These are phyloP conservation scores for Cheilosia impressa DNA, from an alignment of 2,888 invertebrate genomes.

Conservation along the genomic window DNA sequence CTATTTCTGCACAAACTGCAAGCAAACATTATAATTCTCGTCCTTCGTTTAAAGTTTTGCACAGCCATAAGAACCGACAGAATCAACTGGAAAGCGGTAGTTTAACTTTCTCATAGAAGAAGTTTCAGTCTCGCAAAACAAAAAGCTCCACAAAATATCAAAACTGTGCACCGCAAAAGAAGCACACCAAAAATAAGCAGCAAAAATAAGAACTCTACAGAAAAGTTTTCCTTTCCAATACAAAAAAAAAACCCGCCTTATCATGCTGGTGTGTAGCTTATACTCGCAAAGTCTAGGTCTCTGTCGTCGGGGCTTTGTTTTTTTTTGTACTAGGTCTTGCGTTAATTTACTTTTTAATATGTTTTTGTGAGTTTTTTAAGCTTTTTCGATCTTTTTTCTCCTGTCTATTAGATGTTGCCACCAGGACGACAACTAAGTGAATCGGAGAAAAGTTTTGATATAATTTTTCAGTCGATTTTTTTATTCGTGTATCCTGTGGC, in stretches of 20 bases:
- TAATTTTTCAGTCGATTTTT: slow-evolving; percentile 59
- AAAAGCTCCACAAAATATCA: slow-evolving; percentile 39
- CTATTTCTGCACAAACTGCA: background rate
- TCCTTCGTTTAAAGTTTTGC: background rate
- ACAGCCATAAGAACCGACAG: slow-evolving; percentile 13
- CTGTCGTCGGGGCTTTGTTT: slow-evolving; percentile 11
- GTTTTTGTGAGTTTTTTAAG: slow-evolving; percentile 67
- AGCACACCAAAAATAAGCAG: slow-evolving; percentile 4
- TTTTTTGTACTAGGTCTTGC: slow-evolving; percentile 27
- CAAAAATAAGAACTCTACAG: slow-evolving; percentile 5
- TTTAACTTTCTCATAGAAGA: slow-evolving; percentile 47
- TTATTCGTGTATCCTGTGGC: slow-evolving; percentile 2
- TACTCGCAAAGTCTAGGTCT: slow-evolving; percentile 6
- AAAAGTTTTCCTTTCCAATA: slow-evolving; percentile 29
- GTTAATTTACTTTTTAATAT: slow-evolving; percentile 74
- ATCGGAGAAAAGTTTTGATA: slow-evolving; percentile 60
- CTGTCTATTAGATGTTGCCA: slow-evolving; percentile 51
- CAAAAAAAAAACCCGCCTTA: slow-evolving; percentile 24
- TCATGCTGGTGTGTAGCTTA: slow-evolving; percentile 42
- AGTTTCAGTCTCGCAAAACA: background rate
- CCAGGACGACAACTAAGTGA: slow-evolving; percentile 57
- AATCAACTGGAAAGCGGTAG: slow-evolving; percentile 33
- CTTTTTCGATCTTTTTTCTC: slow-evolving; percentile 8
- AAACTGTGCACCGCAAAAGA: slow-evolving; percentile 40
- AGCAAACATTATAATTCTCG: slow-evolving; percentile 32